Base-by-base conservation (phyloP, 2,113 vertebrate species). In the Crotalus tigris region DNA sequence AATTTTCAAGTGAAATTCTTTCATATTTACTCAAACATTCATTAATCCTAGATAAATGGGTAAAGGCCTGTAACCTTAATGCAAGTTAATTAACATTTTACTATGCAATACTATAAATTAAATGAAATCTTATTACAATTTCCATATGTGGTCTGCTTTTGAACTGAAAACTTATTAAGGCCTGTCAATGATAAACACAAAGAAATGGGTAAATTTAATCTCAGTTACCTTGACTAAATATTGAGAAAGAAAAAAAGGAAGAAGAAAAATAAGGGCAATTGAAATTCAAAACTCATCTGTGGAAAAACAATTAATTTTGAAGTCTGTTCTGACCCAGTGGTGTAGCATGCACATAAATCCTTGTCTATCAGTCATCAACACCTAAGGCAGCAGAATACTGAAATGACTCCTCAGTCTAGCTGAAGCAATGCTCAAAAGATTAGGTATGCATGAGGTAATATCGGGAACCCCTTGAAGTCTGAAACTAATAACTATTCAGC, bases 161-260 rank as follows among this genome's bases (percentile, higher is more conserved):
- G 39, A 97, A 94, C 93, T 54, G 95, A 93, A 96, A 96, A 93
- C 92, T 94, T 95, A 97, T 96, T 96, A 96, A 90, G 88, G 64
- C 44, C 64, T 88, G 90, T 91, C 94, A 93, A 1, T 88, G 94
- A 96, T 94, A 85, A 24, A 93, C 33, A 92, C 85, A 94, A 93
- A 97, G 94, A 93, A 85, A 93, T 0, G 26, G 46, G 46, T 91
- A 93, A 92, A 96, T 93, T 93, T 95, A 95, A 96, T 69, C 93
- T 96, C 94, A 95, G 94, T 95, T 93, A 81, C 92, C 91, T 95
- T 95, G 91, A 93, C 95, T 97, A 97, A 97, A 97, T 96, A 96
- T 61, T 94, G 94, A 96, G 96, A 93, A 90, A 33, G 92, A 19
- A 85, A 89, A 94, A 94, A 91, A 51, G 58, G 33, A 55, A 51